Conservation (phyloP, 2,797 vertebrate species). For the Pterois miles region DNA sequence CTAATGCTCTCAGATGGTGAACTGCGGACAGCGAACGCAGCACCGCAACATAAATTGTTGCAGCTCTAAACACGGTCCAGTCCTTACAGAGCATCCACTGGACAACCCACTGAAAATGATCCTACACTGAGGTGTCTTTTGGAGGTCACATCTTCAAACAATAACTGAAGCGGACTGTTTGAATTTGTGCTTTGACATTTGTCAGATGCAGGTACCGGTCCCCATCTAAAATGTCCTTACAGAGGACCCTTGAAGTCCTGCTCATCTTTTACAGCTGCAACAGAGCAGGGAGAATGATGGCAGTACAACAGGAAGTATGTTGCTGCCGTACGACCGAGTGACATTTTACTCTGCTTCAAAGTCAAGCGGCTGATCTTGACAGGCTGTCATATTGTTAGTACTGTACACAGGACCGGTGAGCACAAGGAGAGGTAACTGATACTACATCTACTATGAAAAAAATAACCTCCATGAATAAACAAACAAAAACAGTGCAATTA, state of each 20-base stretch:
- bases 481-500: neutral
- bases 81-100: too few species aligned
- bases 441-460: neutral
- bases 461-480: neutral
- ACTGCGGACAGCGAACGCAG: too few species aligned
- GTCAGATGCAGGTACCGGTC: too few species aligned
- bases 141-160: too few species aligned
- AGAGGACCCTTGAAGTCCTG: neutral
- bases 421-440: neutral
- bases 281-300: neutral
- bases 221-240: slow-evolving; percentile 6
- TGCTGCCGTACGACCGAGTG: neutral
- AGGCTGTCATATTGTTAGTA: neutral
- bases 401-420: neutral
- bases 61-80: too few species aligned
- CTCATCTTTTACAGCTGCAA: neutral
- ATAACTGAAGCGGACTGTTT: too few species aligned
- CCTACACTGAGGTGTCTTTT: too few species aligned
- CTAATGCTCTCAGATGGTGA: too few species aligned
- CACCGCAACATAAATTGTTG: too few species aligned
- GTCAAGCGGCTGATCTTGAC: neutral
- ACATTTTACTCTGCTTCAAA: slow-evolving; percentile 14
- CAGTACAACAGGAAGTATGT: neutral
- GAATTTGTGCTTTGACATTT: too few species aligned
- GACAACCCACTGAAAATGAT: too few species aligned